Percentiles rank a stretch among this genome's conserved stretches.
Conservation (phyloP, 2,797 vertebrate species). For the Brachymystax lenok region DNA sequence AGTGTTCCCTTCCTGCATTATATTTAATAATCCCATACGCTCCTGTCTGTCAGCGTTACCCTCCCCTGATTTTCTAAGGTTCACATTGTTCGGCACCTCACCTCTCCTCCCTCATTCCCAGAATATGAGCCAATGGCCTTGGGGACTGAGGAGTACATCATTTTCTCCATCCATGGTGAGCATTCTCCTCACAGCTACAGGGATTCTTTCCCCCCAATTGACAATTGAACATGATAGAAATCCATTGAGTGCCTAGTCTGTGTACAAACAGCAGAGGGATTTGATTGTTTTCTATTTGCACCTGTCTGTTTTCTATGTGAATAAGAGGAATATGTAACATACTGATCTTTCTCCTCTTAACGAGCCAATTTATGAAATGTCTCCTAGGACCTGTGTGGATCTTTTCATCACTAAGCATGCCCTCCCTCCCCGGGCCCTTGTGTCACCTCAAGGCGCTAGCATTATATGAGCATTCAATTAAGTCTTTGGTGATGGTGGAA, state of each 20-base stretch:
- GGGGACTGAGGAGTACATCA: constrained; percentile 30
- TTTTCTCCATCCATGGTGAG: not conserved
- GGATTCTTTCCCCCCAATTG: constrained; percentile 9
- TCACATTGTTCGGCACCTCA: constrained; percentile 1
- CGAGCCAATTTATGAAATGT: constrained; percentile 78
- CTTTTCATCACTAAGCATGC: constrained; percentile 57
- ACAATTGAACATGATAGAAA: constrained; percentile 44
- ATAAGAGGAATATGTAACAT: constrained; percentile 64
- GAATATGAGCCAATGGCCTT: constrained; percentile 58
- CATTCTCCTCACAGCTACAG: constrained; percentile 1
- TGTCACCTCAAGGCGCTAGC: constrained; percentile 52
- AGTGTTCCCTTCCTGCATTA: constrained; percentile 16
- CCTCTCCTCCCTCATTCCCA: constrained; percentile 6
- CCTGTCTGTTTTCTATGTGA: constrained; percentile 58
- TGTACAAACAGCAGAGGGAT: constrained; percentile 44
- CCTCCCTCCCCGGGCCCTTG: constrained; percentile 55
- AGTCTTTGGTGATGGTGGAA: constrained; percentile 79
- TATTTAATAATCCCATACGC: constrained; percentile 15
- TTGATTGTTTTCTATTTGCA: constrained; percentile 70
- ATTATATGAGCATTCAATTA: constrained; percentile 89
- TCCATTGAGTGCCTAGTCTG: constrained; percentile 35
- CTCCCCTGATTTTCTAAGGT: not conserved
- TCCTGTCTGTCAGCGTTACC: not conserved
- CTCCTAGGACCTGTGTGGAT: constrained; percentile 67
- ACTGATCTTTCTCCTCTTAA: constrained; percentile 75